Base-by-base conservation (phyloP, 2,888 invertebrate species). In the Conops quadrifasciatus region DNA sequence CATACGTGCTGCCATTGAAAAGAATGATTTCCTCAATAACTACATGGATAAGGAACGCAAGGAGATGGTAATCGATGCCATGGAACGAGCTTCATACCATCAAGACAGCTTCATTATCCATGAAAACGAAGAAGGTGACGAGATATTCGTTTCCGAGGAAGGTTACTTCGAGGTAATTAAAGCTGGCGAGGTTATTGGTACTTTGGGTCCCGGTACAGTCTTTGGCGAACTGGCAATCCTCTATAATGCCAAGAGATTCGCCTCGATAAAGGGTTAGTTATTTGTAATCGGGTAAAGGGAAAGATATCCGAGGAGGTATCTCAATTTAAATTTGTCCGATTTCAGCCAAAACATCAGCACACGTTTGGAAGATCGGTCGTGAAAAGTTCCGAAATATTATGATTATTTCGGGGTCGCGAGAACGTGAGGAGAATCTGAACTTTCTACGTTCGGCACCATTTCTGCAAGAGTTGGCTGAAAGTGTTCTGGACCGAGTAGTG, bases 191-290 rank as follows among this genome's bases (percentile, higher is more conserved):
- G 89, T 91, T 2, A 90, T 96, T 60, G 92, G 92, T 56, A 92
- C 89, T 71, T 93, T 98, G 84, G 92, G 92, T 0, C 90, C 94
- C 0, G 94, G 94, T 5, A 89, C 92, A 80, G 91, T 95, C 74
- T 90, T 97, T 87, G 97, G 98, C 1, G 98, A 98, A 87, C 88
- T 98, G 66, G 97, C 97, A 11, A 92, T 98, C 77, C 88, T 98
- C 36, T 97, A 98, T 86, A 96, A 96, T 87, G 96, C 96, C 49
- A 95, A 94, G 80, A 88, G 97, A 75, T 92, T 94, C 76, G 96
- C 96, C 0, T 94, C 95, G 0, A 93, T 97, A 72, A 88, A 90
- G 87, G 93, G 94, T 93, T 86, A 72, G 53, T 26, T 58, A 7
- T 63, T 9, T 3, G 26, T 19, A 19, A 47, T 51, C 4, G 51